Conservation (phyloP, 2,888 invertebrate species). For the Melangyna quadrimaculata region DNA sequence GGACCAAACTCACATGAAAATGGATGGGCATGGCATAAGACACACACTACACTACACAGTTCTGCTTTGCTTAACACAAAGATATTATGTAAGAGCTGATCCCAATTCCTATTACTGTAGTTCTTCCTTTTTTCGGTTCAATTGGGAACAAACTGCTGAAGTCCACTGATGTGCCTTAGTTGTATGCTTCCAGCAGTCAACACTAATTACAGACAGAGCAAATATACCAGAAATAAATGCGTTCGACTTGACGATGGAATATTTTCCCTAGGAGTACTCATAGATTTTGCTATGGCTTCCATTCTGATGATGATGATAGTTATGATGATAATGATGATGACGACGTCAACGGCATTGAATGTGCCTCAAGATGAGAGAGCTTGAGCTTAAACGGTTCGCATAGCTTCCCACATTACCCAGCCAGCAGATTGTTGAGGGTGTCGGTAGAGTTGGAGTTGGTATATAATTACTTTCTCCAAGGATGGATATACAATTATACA, state of each 20-base stretch:
- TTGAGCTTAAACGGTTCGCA: slow-evolving; percentile 8
- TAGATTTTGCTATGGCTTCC: not conserved
- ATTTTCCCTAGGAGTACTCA: slow-evolving; percentile 4
- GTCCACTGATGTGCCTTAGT: not conserved
- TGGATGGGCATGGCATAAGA: no score
- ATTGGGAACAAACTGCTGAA: not conserved
- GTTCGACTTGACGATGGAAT: slow-evolving; percentile 53
- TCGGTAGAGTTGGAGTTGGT: slow-evolving; percentile 46
- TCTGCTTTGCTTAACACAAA: not conserved
- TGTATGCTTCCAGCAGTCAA: slow-evolving; percentile 50
- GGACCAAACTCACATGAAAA: not conserved
- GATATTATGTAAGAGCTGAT: not conserved
- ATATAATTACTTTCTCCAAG: slow-evolving; percentile 50
- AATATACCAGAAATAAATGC: slow-evolving; percentile 65
- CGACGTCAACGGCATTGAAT: not conserved
- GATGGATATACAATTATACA: no score
- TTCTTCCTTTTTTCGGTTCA: not conserved
- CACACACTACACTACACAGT: not conserved
- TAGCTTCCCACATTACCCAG: no score
- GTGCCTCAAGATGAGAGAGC: not conserved
- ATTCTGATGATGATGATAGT: not conserved
- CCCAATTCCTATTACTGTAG: not conserved
- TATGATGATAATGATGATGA: not conserved
- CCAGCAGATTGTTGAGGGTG: slow-evolving; percentile 5
- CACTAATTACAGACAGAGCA: slow-evolving; percentile 64